Base-by-base conservation (phyloP, 2,888 invertebrate genomes). In the Polydrusus cervinus region DNA sequence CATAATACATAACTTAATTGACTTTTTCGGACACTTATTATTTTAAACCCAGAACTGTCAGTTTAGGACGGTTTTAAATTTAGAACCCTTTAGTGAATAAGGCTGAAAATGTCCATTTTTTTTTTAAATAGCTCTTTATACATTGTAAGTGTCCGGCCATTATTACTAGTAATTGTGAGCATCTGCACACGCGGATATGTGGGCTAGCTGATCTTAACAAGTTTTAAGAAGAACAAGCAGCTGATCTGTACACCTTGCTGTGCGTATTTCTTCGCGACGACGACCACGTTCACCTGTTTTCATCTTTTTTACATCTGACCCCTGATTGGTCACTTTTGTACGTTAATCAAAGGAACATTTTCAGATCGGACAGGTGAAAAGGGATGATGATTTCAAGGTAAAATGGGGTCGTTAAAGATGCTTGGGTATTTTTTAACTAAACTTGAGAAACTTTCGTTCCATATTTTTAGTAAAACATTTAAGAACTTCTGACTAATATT, bases 231-330 rank as follows among this genome's bases (percentile, higher is more conserved):
- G 18, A 65, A 30, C 53, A 47, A 60, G 66, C 72, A 72, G 72
- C 72, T 72, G 72, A 72, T 66, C 30, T 16, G 38, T 40, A 30
- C 71, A 71, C 71, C 71, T 71, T 71, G 71, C 71, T 45, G 49
- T 30, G 53, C 40, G 57, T 65, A 65, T 34, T 66, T 60, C 60
- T 60, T 66, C 57, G 65, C 66, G 66, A 43, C 65, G 66, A n/a
- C 66, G 66, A 72, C 72, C 72, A 43, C 65, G 66, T 20, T 72
- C 72, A 72, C 72, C 72, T 72, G 72, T 72, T 65, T 71, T 66
- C 60, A 65, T 71, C 57, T 57, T 57, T 57, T 57, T 18, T n/a
- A 9, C 38, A 25, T 49, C 43, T 51, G 70, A 20, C 34, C 18
- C 11, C 3, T 53, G 16, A 25, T 68, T 68, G 55, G 68, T 57